These are phyloP conservation scores for Holothuria scabra DNA, from an alignment of 53 echinoderm and acorn worm genomes.

Conservation along the genomic window DNA sequence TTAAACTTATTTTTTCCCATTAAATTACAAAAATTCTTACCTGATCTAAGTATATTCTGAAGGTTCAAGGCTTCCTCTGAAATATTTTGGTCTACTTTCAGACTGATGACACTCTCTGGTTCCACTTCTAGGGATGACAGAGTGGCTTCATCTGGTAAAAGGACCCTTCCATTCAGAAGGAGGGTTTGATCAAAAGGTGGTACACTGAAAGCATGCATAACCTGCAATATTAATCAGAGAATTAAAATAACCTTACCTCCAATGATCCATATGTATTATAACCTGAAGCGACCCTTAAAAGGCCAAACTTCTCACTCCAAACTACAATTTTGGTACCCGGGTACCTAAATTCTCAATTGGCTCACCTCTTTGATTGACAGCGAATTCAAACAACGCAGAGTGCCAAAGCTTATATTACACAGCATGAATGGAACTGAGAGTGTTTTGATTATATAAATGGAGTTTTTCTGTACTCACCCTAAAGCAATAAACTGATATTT, in stretches of 20 bases:
- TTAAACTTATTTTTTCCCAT: too few relatives aligned
- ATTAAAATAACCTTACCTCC: background rate
- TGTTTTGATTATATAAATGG: too few relatives aligned
- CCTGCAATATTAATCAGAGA: conserved; percentile 51
- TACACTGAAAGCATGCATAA: conserved; percentile 97
- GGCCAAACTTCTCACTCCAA: too few relatives aligned
- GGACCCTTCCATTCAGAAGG: conserved; percentile 65
- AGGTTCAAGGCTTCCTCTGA: conserved; percentile 78
- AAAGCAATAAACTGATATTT: too few relatives aligned
- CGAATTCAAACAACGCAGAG: too few relatives aligned
- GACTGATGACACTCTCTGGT: conserved; percentile 78
- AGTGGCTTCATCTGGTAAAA: conserved; percentile 76
- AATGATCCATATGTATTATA: background rate
- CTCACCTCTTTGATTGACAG: too few relatives aligned
- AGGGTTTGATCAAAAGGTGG: conserved; percentile 97
- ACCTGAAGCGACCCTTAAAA: background rate
- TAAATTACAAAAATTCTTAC: background rate
- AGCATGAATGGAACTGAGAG: too few relatives aligned
- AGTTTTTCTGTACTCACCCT: too few relatives aligned
- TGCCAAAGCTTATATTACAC: too few relatives aligned
- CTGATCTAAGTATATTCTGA: conserved; percentile 78
- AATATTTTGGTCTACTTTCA: conserved; percentile 77
- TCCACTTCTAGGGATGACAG: conserved; percentile 74
- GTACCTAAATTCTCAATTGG: too few relatives aligned
- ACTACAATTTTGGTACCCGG: too few relatives aligned